Percentiles rank a stretch among this genome's conserved stretches.
Conservation (phyloP, 2,113 vertebrate species). For the Brevimyrus niger region DNA sequence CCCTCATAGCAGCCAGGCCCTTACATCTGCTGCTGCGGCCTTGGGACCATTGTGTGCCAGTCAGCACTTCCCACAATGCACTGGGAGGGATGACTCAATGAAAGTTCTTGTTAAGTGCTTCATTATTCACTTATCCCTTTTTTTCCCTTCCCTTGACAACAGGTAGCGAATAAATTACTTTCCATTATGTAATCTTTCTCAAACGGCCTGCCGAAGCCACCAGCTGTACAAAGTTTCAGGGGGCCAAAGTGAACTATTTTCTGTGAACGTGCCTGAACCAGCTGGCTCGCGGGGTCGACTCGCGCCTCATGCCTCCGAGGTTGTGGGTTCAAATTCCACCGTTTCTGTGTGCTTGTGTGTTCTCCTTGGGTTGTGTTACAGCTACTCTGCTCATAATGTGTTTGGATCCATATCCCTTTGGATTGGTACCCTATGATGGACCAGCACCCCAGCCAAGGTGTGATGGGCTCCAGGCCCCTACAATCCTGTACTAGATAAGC, state of each 20-base stretch:
- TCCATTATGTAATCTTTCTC: conserved; percentile 20
- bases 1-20: conserved; percentile 25
- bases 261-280: neutral
- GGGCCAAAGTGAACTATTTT: neutral
- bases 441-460: neutral
- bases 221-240: conserved; percentile 20
- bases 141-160: neutral
- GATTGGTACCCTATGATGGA: neutral
- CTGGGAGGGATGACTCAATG: conserved; percentile 15
- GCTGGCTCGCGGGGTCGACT: neutral
- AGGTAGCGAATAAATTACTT: conserved; percentile 16
- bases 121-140: conserved; percentile 13
- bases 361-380: neutral
- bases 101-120: conserved; percentile 17
- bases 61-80: conserved; percentile 24
- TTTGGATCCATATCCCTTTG: neutral
- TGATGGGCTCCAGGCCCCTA: neutral
- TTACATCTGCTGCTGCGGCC: conserved; percentile 22
- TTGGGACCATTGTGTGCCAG: conserved; percentile 15
- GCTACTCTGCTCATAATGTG: neutral
- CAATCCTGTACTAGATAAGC: neutral
- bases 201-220: neutral
- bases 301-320: neutral
- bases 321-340: neutral
- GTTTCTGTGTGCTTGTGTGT: neutral